phyloP scores from a whole-genome alignment of 2,113 vertebrate genomes.

The Gila orcuttii region DNA sequence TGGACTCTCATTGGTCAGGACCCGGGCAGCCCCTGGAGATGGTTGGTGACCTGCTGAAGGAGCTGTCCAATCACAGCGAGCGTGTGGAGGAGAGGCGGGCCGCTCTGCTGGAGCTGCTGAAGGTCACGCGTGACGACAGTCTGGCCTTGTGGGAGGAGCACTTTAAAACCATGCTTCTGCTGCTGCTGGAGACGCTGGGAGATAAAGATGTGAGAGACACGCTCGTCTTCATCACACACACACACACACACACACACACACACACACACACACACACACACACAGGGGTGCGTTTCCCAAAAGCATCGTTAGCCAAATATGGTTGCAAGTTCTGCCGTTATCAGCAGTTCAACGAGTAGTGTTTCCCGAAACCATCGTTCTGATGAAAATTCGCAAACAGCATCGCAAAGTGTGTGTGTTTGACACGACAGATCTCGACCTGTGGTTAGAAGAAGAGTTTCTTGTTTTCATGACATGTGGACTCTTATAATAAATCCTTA shows the following conservation, averaged over 20 bases:
- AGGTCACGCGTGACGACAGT: conserved; percentile 87
- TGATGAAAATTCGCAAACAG: too few relatives aligned
- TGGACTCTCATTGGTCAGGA: conserved; percentile 53
- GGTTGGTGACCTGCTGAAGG: conserved; percentile 89
- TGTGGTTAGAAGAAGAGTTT: too few relatives aligned
- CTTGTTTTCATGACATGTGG: too few relatives aligned
- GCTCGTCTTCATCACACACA: not conserved
- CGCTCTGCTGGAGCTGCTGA: conserved; percentile 90
- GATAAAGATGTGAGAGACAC: conserved; percentile 83
- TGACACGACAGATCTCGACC: too few relatives aligned
- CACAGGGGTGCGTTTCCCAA: too few relatives aligned
- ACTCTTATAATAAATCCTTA: too few relatives aligned
- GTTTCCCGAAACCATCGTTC: too few relatives aligned
- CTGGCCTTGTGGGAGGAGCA: conserved; percentile 92
- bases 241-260: not conserved
- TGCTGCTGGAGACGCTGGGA: conserved; percentile 92
- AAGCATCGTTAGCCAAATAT: too few relatives aligned
- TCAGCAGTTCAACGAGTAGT: too few relatives aligned
- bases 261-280: conserved; percentile 54
- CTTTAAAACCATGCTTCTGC: conserved; percentile 92
- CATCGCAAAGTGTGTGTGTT: too few relatives aligned
- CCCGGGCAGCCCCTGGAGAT: conserved; percentile 84
- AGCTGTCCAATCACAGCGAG: conserved; percentile 87
- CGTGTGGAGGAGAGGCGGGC: conserved; percentile 88
- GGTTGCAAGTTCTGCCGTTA: too few relatives aligned